Conservation (phyloP, 2,888 invertebrate species). For the Drosophila ustulata region DNA sequence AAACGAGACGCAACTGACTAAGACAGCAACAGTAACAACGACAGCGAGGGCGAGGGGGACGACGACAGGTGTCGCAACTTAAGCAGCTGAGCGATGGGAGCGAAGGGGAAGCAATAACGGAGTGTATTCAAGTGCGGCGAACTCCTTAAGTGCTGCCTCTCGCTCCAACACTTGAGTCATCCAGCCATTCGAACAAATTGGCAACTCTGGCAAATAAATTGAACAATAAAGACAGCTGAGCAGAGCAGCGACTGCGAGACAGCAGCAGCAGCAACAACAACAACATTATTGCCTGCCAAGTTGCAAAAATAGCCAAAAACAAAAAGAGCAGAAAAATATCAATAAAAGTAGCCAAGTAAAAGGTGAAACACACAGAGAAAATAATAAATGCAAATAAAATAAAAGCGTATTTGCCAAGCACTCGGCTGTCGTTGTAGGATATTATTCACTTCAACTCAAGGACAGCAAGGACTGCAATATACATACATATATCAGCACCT, state of each 20-base stretch:
- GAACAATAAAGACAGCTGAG: conserved; percentile 26
- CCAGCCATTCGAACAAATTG: conserved; percentile 3
- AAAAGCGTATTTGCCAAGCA: conserved; percentile 51
- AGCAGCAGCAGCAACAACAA: conserved; percentile 38
- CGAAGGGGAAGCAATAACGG: background rate
- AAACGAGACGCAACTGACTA: conserved; percentile 24
- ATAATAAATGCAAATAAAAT: conserved; percentile 33
- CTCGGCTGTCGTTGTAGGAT: conserved; percentile 52
- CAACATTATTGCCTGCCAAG: conserved; percentile 48
- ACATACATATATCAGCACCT: background rate
- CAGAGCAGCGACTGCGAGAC: conserved; percentile 10
- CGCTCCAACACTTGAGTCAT: conserved; percentile 44
- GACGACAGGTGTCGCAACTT: conserved; percentile 38
- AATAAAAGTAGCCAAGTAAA: conserved; percentile 52
- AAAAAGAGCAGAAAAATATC: conserved; percentile 30
- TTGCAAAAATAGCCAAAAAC: conserved; percentile 58
- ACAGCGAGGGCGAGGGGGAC: conserved; percentile 6
- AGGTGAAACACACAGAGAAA: conserved; percentile 21
- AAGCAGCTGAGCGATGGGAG: background rate
- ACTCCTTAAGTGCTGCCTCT: conserved; percentile 39
- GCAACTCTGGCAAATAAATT: conserved; percentile 23
- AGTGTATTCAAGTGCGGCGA: conserved; percentile 17
- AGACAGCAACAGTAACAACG: conserved; percentile 13
- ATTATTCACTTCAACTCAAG: conserved; percentile 69
- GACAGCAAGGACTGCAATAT: conserved; percentile 38